Conservation (phyloP, 2,797 vertebrate species). For the Acrossocheilus fasciatus region DNA sequence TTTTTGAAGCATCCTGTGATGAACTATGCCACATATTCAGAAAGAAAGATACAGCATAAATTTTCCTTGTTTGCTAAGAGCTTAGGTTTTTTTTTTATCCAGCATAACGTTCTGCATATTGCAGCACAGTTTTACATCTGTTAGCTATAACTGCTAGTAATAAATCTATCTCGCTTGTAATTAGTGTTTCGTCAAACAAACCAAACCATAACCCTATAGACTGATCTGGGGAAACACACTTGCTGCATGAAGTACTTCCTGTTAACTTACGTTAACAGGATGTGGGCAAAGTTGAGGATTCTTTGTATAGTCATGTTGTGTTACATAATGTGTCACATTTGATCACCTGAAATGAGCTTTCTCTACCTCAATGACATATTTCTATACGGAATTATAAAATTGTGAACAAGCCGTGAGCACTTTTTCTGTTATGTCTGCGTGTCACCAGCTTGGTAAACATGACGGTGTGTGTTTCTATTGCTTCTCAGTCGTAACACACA, state of each 20-base stretch:
- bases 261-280: conserved; percentile 1
- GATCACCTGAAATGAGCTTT: conserved; percentile 68
- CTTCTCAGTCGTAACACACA: conserved; percentile 9
- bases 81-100: background rate
- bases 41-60: background rate
- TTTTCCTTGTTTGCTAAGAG: conserved; percentile 5
- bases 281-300: conserved; percentile 1
- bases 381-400: conserved; percentile 60
- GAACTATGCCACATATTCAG: conserved; percentile 4
- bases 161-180: background rate
- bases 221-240: background rate
- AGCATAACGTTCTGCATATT: background rate
- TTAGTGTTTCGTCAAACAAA: conserved; percentile 31
- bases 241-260: background rate
- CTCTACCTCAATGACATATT: conserved; percentile 73
- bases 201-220: background rate
- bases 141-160: background rate
- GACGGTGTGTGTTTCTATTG: conserved; percentile 10
- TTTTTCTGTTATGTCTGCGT: conserved; percentile 17
- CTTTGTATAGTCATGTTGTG: background rate
- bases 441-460: background rate
- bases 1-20: background rate
- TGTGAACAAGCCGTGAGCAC: conserved; percentile 58
- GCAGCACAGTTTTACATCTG: conserved; percentile 2
- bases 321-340: conserved; percentile 56